Percentiles rank a stretch among this genome's conserved stretches.
Evolutionary conservation across 2,113 vertebrate species (phyloP).

Genomic region (Festucalex cinctus): DNA sequence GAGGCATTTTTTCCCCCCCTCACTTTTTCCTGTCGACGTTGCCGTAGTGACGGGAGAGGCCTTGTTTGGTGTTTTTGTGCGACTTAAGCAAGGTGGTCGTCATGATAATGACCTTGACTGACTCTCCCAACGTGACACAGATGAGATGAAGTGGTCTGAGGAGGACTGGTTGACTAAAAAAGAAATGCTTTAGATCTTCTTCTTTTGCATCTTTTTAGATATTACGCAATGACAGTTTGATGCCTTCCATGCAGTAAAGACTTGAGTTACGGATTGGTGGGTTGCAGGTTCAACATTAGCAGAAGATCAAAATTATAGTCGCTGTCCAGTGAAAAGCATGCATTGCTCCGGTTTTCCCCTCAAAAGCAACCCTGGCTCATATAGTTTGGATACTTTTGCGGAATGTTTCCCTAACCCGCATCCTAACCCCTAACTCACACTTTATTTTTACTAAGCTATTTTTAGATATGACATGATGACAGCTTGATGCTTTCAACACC

Average conservation of each 20-base stretch:
- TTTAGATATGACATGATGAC: too few species aligned
- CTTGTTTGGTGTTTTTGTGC: constrained; percentile 1
- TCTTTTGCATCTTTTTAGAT: background rate
- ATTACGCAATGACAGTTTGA: background rate
- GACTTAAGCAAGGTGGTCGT: background rate
- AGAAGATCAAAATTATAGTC: background rate
- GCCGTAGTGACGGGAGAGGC: background rate
- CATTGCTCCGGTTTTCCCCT: background rate
- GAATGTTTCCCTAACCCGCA: too few species aligned
- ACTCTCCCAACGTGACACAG: background rate
- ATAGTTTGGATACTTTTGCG: too few species aligned
- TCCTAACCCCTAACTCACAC: too few species aligned
- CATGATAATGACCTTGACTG: background rate
- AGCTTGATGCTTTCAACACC: too few species aligned
- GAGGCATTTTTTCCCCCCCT: background rate
- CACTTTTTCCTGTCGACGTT: background rate
- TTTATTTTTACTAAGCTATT: too few species aligned
- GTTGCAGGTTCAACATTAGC: background rate
- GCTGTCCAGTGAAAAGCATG: background rate
- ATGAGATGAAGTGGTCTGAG: background rate
- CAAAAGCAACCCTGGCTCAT: background rate
- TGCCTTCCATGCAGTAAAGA: background rate
- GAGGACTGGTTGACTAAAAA: background rate
- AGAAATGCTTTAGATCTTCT: background rate
- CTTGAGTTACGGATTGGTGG: background rate